A percentile compares a stretch with the other conserved stretches of the same genome.
Evolutionary conservation across 2,797 vertebrate species (phyloP).

Genomic region (Sciurus vulgaris): DNA sequence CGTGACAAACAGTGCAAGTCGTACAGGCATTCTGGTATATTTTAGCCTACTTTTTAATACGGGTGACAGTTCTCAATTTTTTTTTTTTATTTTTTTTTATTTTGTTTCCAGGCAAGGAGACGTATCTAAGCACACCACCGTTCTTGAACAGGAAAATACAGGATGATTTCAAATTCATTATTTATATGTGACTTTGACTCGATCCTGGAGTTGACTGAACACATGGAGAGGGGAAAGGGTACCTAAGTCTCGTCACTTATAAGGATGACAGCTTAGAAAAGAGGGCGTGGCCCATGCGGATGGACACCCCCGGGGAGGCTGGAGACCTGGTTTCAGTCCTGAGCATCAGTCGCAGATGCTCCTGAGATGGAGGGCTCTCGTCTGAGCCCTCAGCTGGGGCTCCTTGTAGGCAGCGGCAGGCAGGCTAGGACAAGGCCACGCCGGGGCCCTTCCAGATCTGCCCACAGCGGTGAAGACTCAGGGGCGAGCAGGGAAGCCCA

Average conservation of each 20-base stretch:
- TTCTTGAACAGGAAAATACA: neutral
- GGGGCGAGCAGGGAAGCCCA: neutral
- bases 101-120: neutral
- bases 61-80: neutral
- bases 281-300: fast-evolving
- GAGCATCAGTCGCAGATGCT: neutral
- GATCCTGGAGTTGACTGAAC: neutral
- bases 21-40: neutral
- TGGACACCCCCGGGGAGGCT: fast-evolving
- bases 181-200: neutral
- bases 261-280: neutral
- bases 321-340: neutral
- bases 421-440: neutral
- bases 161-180: neutral
- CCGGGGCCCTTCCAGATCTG: neutral
- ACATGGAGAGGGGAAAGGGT: neutral
- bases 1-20: too few relatives aligned
- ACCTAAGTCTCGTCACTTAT: fast-evolving
- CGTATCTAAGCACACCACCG: neutral
- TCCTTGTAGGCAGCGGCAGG: neutral
- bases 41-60: neutral
- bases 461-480: neutral
- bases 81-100: neutral
- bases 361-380: fast-evolving
- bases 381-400: neutral